Evolutionary conservation across 2,113 vertebrate genomes (phyloP).

Genomic region (Coracopsis vasa): DNA sequence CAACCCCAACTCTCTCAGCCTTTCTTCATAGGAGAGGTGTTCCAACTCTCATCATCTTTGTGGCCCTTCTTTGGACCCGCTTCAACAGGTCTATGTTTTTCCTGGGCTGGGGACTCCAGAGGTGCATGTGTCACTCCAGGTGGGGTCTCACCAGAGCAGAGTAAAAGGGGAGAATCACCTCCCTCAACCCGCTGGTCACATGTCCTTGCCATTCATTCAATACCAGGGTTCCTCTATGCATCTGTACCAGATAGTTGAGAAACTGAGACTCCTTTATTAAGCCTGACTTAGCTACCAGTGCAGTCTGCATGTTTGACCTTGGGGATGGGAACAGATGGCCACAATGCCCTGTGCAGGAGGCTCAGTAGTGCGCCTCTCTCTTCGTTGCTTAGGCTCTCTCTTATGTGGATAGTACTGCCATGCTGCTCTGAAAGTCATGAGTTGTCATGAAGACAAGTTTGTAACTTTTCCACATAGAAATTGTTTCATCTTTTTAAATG

Average conservation of each 20-base stretch:
- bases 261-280: background rate
- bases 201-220: background rate
- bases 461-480: background rate
- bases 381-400: background rate
- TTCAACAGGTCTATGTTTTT: background rate
- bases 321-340: background rate
- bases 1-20: background rate
- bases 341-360: background rate
- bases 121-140: background rate
- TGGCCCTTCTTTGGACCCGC: background rate
- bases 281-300: background rate
- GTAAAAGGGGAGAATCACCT: background rate
- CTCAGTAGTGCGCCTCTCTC: fast-evolving
- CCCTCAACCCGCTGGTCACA: background rate
- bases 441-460: background rate
- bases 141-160: background rate
- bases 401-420: background rate
- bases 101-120: background rate
- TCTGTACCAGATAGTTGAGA: background rate
- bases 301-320: background rate
- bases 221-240: background rate
- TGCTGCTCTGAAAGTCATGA: background rate
- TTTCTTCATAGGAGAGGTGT: background rate
- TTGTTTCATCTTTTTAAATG: background rate
- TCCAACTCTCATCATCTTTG: background rate